A percentile compares a stretch with the other conserved stretches of the same genome.
Evolutionary conservation across 2,888 invertebrate species (phyloP).

Genomic region (Blera fallax): DNA sequence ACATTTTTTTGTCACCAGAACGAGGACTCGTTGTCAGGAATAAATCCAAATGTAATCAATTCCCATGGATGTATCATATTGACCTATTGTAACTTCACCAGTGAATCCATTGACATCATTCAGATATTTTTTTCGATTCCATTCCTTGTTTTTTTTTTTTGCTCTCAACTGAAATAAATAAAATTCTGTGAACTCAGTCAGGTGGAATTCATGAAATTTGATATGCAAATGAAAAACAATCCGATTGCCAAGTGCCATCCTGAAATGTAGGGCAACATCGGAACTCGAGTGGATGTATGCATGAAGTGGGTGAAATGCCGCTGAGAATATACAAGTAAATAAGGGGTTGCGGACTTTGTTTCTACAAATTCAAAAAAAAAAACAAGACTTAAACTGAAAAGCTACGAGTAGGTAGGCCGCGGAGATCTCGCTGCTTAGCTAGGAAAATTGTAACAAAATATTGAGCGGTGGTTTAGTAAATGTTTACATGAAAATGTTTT

Average conservation of each 20-base stretch:
- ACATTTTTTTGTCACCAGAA: background rate
- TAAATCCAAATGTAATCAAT: constrained; percentile 37
- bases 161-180: constrained; percentile 2
- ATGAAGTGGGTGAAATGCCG: background rate
- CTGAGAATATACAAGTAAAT: background rate
- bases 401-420: background rate
- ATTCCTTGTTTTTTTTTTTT: background rate
- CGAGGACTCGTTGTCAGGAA: background rate
- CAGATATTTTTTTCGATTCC: constrained; percentile 12
- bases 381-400: background rate
- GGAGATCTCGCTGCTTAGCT: background rate
- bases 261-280: constrained; percentile 24
- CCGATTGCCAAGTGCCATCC: constrained; percentile 46
- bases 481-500: no score
- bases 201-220: constrained; percentile 60
- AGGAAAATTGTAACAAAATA: background rate
- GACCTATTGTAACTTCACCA: constrained; percentile 15
- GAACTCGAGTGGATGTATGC: constrained; percentile 5
- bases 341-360: background rate
- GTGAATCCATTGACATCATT: constrained; percentile 38
- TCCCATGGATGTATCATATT: constrained; percentile 30
- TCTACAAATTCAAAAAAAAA: constrained; percentile 1
- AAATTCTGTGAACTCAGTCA: constrained; percentile 33
- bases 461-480: background rate
- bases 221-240: constrained; percentile 60